A percentile compares a stretch with the other conserved stretches of the same genome.
These are phyloP conservation scores for Mercenaria mercenaria DNA, from an alignment of 1,140 invertebrate species.

Conservation along the genomic window DNA sequence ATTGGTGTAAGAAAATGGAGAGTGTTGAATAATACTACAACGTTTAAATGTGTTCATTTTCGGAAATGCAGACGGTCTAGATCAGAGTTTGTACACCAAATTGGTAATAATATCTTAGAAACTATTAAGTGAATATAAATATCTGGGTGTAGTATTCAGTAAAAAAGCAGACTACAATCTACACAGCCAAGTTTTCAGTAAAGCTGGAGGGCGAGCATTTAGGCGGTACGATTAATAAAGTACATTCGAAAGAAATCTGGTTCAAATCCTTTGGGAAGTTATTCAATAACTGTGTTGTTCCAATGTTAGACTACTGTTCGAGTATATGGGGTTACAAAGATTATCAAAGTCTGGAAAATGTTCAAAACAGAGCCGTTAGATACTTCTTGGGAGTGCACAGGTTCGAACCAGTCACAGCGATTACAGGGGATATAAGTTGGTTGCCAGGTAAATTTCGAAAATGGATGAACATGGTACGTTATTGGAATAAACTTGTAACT, in stretches of 20 bases:
- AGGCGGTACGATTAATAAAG: conserved; percentile 48
- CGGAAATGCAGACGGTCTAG: too few species aligned
- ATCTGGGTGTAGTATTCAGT: conserved; percentile 54
- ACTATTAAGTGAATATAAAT: conserved; percentile 52
- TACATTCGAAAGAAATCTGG: conserved; percentile 23
- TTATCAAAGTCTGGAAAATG: background rate
- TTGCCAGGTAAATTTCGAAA: background rate
- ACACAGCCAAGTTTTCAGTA: background rate
- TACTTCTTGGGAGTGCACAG: conserved; percentile 34
- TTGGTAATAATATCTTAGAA: conserved; percentile 37
- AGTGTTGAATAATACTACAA: too few species aligned
- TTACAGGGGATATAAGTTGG: conserved; percentile 11
- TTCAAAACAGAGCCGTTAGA: background rate
- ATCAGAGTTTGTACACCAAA: background rate
- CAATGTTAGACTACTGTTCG: conserved; percentile 39
- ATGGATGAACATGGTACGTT: background rate
- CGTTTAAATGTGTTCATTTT: too few species aligned
- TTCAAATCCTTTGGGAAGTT: conserved; percentile 54
- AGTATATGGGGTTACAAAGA: conserved; percentile 38
- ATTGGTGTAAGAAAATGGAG: too few species aligned
- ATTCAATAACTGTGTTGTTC: conserved; percentile 22
- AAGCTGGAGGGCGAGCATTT: conserved; percentile 28
- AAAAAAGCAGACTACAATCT: conserved; percentile 22
- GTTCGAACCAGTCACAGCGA: background rate
- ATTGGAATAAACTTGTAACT: conserved; percentile 31